These are phyloP conservation scores for Coleophora flavipennella DNA, from an alignment of 2,888 invertebrate genomes.

Conservation along the genomic window DNA sequence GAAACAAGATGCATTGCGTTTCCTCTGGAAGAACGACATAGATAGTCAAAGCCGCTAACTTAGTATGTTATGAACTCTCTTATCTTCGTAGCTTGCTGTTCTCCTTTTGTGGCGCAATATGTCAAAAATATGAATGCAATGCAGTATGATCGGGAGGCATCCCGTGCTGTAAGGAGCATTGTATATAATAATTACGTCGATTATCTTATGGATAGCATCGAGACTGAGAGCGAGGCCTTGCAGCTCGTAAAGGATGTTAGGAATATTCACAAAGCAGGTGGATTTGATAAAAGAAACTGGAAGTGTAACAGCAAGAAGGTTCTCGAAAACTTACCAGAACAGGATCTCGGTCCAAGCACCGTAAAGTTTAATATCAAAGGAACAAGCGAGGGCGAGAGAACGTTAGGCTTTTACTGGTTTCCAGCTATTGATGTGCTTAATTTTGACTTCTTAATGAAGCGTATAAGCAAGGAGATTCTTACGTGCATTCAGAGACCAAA, in stretches of 20 bases:
- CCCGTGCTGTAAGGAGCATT: no score
- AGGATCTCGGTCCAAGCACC: neutral
- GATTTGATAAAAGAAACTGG: neutral
- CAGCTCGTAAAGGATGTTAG: neutral
- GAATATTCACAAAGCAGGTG: no score
- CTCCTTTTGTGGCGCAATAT: no score
- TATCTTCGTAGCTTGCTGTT: no score
- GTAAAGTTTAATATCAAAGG: neutral
- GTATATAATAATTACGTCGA: neutral
- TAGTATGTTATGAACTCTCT: no score
- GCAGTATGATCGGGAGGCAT: no score
- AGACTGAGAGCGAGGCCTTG: neutral
- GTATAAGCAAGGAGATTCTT: no score
- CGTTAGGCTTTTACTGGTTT: neutral
- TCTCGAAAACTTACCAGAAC: neutral
- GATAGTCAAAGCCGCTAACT: no score
- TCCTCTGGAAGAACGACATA: no score
- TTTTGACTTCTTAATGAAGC: neutral
- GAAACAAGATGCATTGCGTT: no score
- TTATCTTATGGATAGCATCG: neutral
- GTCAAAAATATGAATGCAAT: no score
- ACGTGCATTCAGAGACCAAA: no score
- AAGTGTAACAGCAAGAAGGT: neutral
- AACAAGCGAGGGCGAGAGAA: neutral
- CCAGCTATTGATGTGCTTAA: neutral